These are phyloP conservation scores for Mirza zaza DNA, from an alignment of 2,113 vertebrate species.

Conservation along the genomic window DNA sequence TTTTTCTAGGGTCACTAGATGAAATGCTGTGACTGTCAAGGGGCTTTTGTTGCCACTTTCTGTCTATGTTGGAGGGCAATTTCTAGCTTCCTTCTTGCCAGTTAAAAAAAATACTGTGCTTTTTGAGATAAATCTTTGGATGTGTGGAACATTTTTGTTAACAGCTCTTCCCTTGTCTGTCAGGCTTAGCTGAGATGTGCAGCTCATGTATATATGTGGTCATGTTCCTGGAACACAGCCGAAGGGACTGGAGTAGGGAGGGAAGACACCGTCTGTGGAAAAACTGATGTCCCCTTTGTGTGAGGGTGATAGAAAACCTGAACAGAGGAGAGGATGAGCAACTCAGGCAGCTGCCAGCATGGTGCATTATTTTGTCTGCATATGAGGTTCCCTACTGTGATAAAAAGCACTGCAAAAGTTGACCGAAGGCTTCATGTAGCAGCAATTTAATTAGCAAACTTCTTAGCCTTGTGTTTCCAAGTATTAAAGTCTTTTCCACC, in stretches of 20 bases:
- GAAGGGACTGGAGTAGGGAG: not conserved
- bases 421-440: rapidly evolving
- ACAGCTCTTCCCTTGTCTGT: not conserved
- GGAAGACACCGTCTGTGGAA: not conserved
- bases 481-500: not conserved
- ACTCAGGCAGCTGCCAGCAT: not conserved
- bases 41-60: not conserved
- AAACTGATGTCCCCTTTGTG: not conserved
- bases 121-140: not conserved
- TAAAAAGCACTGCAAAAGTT: not conserved
- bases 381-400: too few species aligned
- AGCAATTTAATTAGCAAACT: not conserved
- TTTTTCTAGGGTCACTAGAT: not conserved
- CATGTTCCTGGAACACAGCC: too few species aligned
- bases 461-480: not conserved
- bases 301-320: not conserved
- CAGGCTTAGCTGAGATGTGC: not conserved
- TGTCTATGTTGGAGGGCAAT: too few species aligned
- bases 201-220: too few species aligned
- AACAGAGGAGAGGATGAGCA: not conserved
- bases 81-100: too few species aligned
- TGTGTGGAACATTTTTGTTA: rapidly evolving
- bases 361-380: rapidly evolving
- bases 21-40: too few species aligned
- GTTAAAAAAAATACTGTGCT: too few species aligned